Evolutionary conservation across 1,140 invertebrate genomes (phyloP).

Genomic region (Anastrepha obliqua): DNA sequence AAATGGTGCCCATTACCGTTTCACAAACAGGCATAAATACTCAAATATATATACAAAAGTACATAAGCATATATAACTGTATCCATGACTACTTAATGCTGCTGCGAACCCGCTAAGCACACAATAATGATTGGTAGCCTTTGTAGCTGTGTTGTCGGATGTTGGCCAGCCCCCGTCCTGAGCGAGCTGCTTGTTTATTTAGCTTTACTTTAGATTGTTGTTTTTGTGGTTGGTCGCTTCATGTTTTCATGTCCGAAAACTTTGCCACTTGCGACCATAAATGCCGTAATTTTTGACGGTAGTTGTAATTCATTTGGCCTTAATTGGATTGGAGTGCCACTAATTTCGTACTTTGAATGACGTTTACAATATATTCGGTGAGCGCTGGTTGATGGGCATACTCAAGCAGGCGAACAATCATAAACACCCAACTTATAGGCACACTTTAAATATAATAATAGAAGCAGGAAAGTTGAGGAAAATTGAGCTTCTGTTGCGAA

Average conservation of each 20-base stretch:
- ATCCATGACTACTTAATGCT: neutral
- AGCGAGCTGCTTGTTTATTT: constrained; percentile 5
- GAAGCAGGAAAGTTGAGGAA: no score
- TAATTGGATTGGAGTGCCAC: constrained; percentile 42
- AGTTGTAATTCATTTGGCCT: constrained; percentile 7
- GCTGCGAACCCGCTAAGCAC: neutral
- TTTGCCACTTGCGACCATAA: constrained; percentile 40
- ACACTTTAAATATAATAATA: no score
- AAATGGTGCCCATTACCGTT: constrained; percentile 30
- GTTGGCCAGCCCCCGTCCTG: neutral
- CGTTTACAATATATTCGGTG: neutral
- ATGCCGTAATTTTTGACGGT: constrained; percentile 46
- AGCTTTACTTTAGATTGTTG: neutral
- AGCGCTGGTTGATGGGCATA: neutral
- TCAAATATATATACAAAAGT: neutral
- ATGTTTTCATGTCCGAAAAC: constrained; percentile 35
- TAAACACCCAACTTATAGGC: no score
- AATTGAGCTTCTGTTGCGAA: no score
- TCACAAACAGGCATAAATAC: neutral
- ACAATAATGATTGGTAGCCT: neutral
- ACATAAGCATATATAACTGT: neutral
- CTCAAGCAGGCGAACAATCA: no score
- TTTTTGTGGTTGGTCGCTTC: neutral
- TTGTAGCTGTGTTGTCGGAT: neutral
- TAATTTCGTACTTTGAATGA: constrained; percentile 42